Percentiles rank a stretch among this genome's conserved stretches.
These are phyloP conservation scores for Drosophila fuyamai DNA, from an alignment of 1,140 invertebrate species.

Conservation along the genomic window DNA sequence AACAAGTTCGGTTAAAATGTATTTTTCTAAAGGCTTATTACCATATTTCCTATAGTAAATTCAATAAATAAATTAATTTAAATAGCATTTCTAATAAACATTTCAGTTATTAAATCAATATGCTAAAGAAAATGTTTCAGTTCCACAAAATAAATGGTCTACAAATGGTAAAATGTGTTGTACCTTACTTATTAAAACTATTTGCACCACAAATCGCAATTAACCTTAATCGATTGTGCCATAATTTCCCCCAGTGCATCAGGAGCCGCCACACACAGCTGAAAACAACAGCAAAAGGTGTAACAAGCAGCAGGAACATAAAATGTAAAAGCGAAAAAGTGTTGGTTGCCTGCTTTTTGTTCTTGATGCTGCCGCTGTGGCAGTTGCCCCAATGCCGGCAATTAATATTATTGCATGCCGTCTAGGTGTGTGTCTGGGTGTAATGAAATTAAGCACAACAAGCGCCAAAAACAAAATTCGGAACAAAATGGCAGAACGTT, in stretches of 20 bases:
- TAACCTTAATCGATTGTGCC: too few relatives aligned
- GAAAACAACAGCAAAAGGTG: conserved; percentile 61
- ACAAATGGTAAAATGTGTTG: too few relatives aligned
- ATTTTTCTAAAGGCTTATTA: too few relatives aligned
- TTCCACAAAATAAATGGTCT: too few relatives aligned
- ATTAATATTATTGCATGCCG: conserved; percentile 81
- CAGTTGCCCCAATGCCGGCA: conserved; percentile 78
- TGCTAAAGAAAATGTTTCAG: too few relatives aligned
- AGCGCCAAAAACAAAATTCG: conserved; percentile 72
- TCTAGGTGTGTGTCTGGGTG: conserved; percentile 45
- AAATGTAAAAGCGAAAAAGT: conserved; percentile 79
- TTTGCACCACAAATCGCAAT: too few relatives aligned
- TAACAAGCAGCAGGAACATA: conserved; percentile 72
- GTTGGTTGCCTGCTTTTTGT: conserved; percentile 56
- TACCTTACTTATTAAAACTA: too few relatives aligned
- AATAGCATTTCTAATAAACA: too few relatives aligned
- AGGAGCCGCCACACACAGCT: conserved; percentile 28
- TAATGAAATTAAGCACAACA: conserved; percentile 81
- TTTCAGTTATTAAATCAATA: too few relatives aligned
- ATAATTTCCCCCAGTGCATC: conserved; percentile 4
- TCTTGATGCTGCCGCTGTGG: conserved; percentile 32
- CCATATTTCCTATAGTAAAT: too few relatives aligned
- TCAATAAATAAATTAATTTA: too few relatives aligned
- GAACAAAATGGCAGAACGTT: conserved; percentile 65
- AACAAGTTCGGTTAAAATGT: too few relatives aligned